Evolutionary conservation across 2,113 vertebrate genomes (phyloP), one percentile per base, ranked within the genome.

Genomic region (Proterorhinus semilunaris): DNA sequence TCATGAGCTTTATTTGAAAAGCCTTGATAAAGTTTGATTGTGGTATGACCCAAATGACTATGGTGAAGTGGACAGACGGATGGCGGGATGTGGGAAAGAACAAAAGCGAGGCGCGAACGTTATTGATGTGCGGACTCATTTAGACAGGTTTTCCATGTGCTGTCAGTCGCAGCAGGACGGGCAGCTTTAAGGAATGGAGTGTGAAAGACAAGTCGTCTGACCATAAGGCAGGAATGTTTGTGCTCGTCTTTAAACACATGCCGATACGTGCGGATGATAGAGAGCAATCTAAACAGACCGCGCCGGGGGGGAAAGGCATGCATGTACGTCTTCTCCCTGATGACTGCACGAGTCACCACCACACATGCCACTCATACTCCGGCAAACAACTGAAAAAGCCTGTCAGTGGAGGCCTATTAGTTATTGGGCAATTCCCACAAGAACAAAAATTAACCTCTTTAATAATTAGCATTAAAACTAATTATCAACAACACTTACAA

Each of bases 121-220:
- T 84, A 88, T 84, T 90, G 79, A 91, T 90, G 90, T 75, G 84
- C 42, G 75, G 80, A 87, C 86, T 88, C 82, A 87, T 91, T 90
- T 90, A 92, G 94, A 91, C 92, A 82, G 82, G 86, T 92, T 93
- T 90, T 91, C 91, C 90, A 92, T 91, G 74, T 67, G 82, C 84
- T 77, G 79, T 91, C 84, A 88, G 80, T 93, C 93, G 83, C 90
- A 87, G 93, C 85, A 90, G 84, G 88, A 88, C 17, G 16, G 83
- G 87, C 91, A 87, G 92, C 89, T 91, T 76, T 70, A 69, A 89
- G 0, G 81, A 87, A 87, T 81, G 89, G 83, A 49, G 72, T 65
- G 79, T 91, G 92, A 89, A 90, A 89, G 92, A 91, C 78, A 79
- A 93, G 21, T 50, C 87, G 66, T 90, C 92, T 86, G 63, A 88